Conservation (phyloP, 2,113 vertebrate genomes). For the Paradisaea rubra region DNA sequence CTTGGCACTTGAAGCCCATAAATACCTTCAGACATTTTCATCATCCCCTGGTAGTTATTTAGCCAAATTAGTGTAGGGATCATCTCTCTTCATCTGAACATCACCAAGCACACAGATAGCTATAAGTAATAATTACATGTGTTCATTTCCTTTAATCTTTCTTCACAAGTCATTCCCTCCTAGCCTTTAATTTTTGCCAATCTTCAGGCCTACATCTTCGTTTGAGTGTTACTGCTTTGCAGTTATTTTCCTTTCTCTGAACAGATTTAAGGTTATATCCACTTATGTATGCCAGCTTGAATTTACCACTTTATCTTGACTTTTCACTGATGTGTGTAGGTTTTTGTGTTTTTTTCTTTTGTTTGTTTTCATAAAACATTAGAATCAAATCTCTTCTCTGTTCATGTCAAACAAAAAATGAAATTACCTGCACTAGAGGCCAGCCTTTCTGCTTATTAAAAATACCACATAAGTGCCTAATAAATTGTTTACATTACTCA, state of each 20-base stretch:
- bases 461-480: not conserved
- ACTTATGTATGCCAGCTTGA: not conserved
- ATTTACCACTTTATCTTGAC: not conserved
- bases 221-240: constrained; percentile 10
- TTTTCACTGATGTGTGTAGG: not conserved
- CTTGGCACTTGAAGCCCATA: constrained; percentile 23
- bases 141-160: constrained; percentile 58
- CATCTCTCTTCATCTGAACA: constrained; percentile 36
- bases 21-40: constrained; percentile 38
- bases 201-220: not conserved
- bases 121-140: constrained; percentile 43
- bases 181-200: constrained; percentile 40
- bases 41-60: constrained; percentile 43
- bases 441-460: not conserved
- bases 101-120: constrained; percentile 11
- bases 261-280: not conserved
- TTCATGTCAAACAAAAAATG: not conserved
- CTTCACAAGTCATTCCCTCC: constrained; percentile 34
- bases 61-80: constrained; percentile 38
- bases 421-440: not conserved
- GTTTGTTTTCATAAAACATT: not conserved
- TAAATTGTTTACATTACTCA: not conserved
- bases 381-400: not conserved
- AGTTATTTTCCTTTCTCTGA: constrained; percentile 10
- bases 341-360: not conserved